Evolutionary conservation across 2,113 vertebrate genomes (phyloP).

Genomic region (Hippoglossus stenolepis): DNA sequence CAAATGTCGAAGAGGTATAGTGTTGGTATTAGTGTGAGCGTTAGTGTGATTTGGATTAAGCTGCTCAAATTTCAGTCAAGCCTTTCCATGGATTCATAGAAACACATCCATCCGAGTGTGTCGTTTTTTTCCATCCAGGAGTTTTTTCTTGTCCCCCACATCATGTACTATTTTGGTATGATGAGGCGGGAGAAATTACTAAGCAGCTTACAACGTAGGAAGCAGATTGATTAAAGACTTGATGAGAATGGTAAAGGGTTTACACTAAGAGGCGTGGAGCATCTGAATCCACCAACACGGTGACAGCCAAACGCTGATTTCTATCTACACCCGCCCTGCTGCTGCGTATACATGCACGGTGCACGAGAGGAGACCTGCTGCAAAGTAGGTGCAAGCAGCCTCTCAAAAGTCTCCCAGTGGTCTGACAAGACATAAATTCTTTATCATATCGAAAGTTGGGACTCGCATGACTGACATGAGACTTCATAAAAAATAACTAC

Average conservation of each 20-base stretch:
- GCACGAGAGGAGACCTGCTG: slow-evolving; percentile 26
- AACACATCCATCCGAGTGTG: slow-evolving; percentile 36
- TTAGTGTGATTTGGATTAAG: slow-evolving; percentile 49
- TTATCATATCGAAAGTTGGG: slow-evolving; percentile 22
- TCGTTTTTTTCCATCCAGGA: slow-evolving; percentile 23
- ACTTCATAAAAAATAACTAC: slow-evolving; percentile 54
- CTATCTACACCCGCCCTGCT: slow-evolving; percentile 31
- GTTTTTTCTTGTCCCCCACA: slow-evolving; percentile 26
- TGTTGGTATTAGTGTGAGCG: slow-evolving; percentile 24
- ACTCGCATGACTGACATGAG: slow-evolving; percentile 52
- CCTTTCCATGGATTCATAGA: slow-evolving; percentile 42
- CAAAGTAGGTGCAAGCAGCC: slow-evolving; percentile 28
- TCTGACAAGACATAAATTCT: slow-evolving; percentile 45
- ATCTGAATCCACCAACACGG: slow-evolving; percentile 58
- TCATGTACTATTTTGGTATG: slow-evolving; percentile 64
- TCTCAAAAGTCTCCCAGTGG: slow-evolving; percentile 23
- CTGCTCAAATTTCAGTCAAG: slow-evolving; percentile 56
- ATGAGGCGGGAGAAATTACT: slow-evolving; percentile 70
- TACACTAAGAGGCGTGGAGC: slow-evolving; percentile 66
- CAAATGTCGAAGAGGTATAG: slow-evolving; percentile 24
- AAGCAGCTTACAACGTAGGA: slow-evolving; percentile 73
- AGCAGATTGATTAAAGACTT: slow-evolving; percentile 80
- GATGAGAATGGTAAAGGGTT: slow-evolving; percentile 74
- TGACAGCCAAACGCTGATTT: slow-evolving; percentile 49
- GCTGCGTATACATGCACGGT: slow-evolving; percentile 35